phyloP scores from a whole-genome alignment of 1,140 invertebrate genomes.

The Drosophila albomicans region DNA sequence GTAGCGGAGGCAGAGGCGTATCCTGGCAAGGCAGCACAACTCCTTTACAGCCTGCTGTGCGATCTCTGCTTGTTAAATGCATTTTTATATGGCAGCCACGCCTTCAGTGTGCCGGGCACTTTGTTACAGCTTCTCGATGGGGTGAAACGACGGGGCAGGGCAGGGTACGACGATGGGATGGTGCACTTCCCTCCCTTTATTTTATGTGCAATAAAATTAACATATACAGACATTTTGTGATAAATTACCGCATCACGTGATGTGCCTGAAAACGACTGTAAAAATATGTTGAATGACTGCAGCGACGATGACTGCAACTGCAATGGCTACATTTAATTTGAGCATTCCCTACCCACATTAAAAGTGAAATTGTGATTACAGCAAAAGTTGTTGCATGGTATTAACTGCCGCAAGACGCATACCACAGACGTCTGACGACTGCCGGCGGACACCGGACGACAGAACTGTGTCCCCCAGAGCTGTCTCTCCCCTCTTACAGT shows the following conservation, averaged over 20 bases:
- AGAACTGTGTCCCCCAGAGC: neutral
- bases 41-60: constrained; percentile 41
- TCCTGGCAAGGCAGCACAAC: constrained; percentile 11
- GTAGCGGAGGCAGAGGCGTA: constrained; percentile 32
- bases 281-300: constrained; percentile 80
- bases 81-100: constrained; percentile 67
- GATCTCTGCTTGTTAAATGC: constrained; percentile 78
- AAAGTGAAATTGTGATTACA: constrained; percentile 56
- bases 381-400: constrained; percentile 26
- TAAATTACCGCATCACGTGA: constrained; percentile 83
- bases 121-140: constrained; percentile 22
- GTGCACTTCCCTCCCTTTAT: constrained; percentile 47
- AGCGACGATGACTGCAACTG: constrained; percentile 31
- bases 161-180: constrained; percentile 8
- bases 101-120: constrained; percentile 29
- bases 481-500: neutral
- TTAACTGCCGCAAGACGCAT: constrained; percentile 51
- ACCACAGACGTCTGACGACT: constrained; percentile 22
- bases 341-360: constrained; percentile 37
- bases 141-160: neutral
- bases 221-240: constrained; percentile 84
- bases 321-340: constrained; percentile 41
- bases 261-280: constrained; percentile 77
- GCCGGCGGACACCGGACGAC: neutral
- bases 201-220: constrained; percentile 84